A percentile compares a stretch with the other conserved stretches of the same genome.
Conservation (phyloP, 2,113 vertebrate species). For the Onychorhynchus coronatus region DNA sequence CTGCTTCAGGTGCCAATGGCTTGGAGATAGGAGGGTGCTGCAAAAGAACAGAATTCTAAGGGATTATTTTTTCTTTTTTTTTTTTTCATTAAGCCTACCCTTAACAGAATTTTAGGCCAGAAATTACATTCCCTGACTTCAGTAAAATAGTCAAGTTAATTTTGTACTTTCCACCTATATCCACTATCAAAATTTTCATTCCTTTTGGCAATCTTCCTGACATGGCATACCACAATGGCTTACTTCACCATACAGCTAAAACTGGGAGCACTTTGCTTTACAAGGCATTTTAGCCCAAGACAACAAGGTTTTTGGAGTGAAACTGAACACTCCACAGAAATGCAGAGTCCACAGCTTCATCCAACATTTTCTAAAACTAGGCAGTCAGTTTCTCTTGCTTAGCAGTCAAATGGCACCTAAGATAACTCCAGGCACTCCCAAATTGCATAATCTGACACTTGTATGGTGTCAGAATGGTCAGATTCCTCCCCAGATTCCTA, state of each 20-base stretch:
- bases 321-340: background rate
- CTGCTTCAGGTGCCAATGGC: background rate
- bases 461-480: background rate
- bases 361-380: background rate
- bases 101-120: background rate
- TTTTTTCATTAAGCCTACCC: background rate
- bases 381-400: background rate
- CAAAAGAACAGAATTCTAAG: background rate
- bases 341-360: background rate
- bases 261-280: background rate
- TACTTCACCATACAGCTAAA: background rate
- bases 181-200: background rate
- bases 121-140: background rate
- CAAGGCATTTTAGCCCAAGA: background rate
- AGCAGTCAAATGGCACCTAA: background rate
- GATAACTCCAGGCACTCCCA: background rate
- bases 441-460: background rate
- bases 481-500: background rate
- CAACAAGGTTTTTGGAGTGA: background rate
- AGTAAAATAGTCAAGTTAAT: background rate
- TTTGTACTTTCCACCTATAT: background rate
- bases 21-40: background rate
- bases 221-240: background rate
- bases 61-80: background rate
- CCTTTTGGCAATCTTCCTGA: background rate